Evolutionary conservation across 2,888 invertebrate genomes (phyloP).

Genomic region (Clostera curtula): DNA sequence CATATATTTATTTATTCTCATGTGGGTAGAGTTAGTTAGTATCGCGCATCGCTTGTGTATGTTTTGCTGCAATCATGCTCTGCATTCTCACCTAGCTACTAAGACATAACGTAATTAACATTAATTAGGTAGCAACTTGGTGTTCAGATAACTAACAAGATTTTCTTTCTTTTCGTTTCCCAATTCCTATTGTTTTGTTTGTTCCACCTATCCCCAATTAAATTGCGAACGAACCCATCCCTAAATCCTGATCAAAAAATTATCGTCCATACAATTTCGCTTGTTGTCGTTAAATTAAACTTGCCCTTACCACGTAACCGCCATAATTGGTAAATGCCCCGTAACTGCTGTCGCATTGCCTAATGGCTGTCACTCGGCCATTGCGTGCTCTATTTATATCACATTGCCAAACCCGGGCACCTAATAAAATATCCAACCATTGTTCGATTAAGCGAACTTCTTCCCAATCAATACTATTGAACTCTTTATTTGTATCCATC

Average conservation of each 20-base stretch:
- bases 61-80: too few relatives aligned
- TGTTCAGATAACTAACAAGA: conserved; percentile 42
- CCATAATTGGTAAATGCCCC: conserved; percentile 57
- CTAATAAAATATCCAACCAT: neutral
- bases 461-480: neutral
- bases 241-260: conserved; percentile 1
- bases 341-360: conserved; percentile 26
- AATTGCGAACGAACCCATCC: conserved; percentile 4
- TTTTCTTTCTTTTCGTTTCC: conserved; percentile 30
- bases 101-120: too few relatives aligned
- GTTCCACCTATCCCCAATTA: conserved; percentile 11
- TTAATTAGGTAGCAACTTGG: too few relatives aligned
- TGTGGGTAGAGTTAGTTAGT: too few relatives aligned
- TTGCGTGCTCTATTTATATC: conserved; percentile 48
- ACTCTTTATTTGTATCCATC: conserved; percentile 1
- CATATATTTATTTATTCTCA: too few relatives aligned
- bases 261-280: too few relatives aligned
- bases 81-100: too few relatives aligned
- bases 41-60: too few relatives aligned
- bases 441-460: neutral
- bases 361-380: conserved; percentile 31
- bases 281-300: conserved; percentile 36
- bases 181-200: conserved; percentile 39
- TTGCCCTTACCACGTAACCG: conserved; percentile 34
- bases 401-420: conserved; percentile 12